Percentiles rank a stretch among this genome's conserved stretches.
phyloP scores from a whole-genome alignment of 23 tunicate genomes.

The Corella eumyota region DNA sequence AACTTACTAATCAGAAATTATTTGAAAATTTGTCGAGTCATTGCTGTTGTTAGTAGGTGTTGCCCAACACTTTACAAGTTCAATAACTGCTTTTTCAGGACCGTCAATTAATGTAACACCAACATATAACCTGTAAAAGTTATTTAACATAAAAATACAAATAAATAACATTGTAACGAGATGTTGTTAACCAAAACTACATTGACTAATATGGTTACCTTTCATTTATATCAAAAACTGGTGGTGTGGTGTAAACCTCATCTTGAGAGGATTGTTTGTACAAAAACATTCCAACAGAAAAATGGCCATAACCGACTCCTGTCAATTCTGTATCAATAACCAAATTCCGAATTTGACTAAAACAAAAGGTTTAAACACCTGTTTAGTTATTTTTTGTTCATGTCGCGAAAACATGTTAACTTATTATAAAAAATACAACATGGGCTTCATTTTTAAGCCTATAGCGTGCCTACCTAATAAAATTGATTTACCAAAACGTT shows the following conservation, averaged over 20 bases:
- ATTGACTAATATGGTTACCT: no score
- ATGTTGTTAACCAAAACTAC: no score
- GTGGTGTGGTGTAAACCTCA: conserved; percentile 13
- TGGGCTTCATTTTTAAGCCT: no score
- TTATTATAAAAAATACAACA: no score
- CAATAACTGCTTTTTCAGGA: conserved; percentile 16
- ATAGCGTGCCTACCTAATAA: no score
- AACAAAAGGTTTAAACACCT: no score
- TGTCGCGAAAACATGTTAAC: no score
- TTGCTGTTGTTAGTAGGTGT: conserved; percentile 23
- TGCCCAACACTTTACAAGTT: conserved; percentile 30
- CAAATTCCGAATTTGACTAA: conserved; percentile 31
- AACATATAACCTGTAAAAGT: conserved; percentile 10
- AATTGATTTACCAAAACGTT: no score
- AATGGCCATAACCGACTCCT: conserved; percentile 22
- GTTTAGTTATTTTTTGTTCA: no score
- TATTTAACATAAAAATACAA: no score
- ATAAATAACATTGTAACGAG: no score
- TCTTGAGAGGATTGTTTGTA: neutral
- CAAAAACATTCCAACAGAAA: conserved; percentile 38
- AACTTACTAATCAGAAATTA: conserved; percentile 26
- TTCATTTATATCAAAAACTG: conserved; percentile 8
- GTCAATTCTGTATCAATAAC: conserved; percentile 4
- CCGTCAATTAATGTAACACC: conserved; percentile 26
- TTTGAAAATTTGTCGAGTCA: conserved; percentile 2